Evolutionary conservation across 1,140 invertebrate species (phyloP), one percentile per base, ranked within the genome.

Genomic region (Pachypeltis micranthus): DNA sequence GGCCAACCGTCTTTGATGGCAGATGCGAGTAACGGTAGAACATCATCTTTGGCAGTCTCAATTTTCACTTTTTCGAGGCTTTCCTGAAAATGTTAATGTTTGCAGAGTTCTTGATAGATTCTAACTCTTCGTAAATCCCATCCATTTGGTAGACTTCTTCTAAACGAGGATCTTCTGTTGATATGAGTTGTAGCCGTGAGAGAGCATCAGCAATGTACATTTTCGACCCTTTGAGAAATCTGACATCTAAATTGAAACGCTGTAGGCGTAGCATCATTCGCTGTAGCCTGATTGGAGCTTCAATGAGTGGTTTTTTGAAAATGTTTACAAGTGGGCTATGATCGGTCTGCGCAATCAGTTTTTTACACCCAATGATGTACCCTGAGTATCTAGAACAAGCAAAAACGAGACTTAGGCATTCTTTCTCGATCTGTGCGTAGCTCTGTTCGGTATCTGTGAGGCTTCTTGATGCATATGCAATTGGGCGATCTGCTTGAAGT

Each of bases 241-340:
- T n/a, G n/a, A 7, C 69, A 10, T 58, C 71, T 70, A n/a, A 59
- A 63, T 1, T 69, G 61, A 19, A 70, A 68, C 31, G 72, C 63
- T 21, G 69, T 64, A 67, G 76, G 78, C 34, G 69, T 68, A 78
- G 65, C 14, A 72, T 67, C 65, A 76, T 70, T 19, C 71, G 58
- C 66, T 78, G 74, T 2, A 79, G 61, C 16, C 77, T 57, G 16
- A 68, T 61, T 12, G 71, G 61, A 4, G 67, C 61, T 57, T 68
- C 67, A n/a, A 51, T 14, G 14, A 70, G 23, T 2, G 34, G 2
- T 64, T 69, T 71, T 12, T 65, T 68, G 28, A 69, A 62, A 34
- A 74, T 68, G 1, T 59, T 21, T 3, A 70, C 70, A 16, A 74
- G 44, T 7, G 74, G 74, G 72, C 61, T 12, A 70, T 63, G 16